These are phyloP conservation scores for Ictalurus punctatus DNA, from an alignment of 2,113 vertebrate species.

Conservation along the genomic window DNA sequence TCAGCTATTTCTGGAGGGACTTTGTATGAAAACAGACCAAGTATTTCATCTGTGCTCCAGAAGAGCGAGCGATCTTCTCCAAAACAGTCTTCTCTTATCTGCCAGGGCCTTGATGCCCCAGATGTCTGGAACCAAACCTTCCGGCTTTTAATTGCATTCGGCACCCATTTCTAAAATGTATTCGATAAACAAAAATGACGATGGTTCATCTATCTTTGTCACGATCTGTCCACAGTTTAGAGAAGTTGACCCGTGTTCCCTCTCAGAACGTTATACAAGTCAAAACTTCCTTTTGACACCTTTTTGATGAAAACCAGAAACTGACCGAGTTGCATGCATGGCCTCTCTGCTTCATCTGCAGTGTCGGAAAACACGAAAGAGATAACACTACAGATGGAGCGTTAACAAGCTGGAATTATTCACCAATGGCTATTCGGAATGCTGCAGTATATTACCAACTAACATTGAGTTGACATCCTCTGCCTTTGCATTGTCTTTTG, in stretches of 20 bases:
- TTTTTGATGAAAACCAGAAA: constrained; percentile 47
- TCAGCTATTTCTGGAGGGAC: constrained; percentile 58
- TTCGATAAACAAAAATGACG: not conserved
- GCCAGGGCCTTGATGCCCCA: not conserved
- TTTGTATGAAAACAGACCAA: constrained; percentile 1
- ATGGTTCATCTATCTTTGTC: not conserved
- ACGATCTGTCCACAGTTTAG: not conserved
- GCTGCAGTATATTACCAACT: not conserved
- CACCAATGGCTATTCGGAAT: not conserved
- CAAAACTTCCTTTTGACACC: not conserved
- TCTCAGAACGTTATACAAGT: not conserved
- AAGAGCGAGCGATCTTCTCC: not conserved
- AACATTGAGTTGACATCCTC: constrained; percentile 49
- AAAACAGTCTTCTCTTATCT: constrained; percentile 8
- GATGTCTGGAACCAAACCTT: constrained; percentile 1
- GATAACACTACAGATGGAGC: not conserved
- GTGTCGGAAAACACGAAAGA: not conserved
- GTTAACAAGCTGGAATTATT: not conserved
- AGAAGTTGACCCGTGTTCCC: not conserved
- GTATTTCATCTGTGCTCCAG: constrained; percentile 43
- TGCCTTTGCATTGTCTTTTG: constrained; percentile 12
- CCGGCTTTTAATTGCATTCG: not conserved
- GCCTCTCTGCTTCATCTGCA: not conserved
- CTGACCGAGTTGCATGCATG: not conserved
- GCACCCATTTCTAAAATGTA: not conserved